A percentile compares a stretch with the other conserved stretches of the same genome.
phyloP scores from a whole-genome alignment of 2,113 vertebrate genomes.

The Phrynosoma platyrhinos region DNA sequence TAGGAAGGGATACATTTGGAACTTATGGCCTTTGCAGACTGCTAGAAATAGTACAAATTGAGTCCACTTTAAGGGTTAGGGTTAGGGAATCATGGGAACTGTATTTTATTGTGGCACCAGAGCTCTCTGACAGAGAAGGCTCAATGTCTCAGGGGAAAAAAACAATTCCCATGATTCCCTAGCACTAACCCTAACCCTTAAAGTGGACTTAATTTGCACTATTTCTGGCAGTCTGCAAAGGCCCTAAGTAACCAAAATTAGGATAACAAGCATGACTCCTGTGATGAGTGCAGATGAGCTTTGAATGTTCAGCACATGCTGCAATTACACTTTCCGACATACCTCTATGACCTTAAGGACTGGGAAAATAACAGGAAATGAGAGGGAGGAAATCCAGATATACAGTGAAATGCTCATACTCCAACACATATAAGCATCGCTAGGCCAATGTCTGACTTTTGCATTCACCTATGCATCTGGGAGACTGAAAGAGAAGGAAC shows the following conservation, averaged over 20 bases:
- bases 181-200: too few relatives aligned
- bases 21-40: too few relatives aligned
- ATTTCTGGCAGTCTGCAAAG: too few relatives aligned
- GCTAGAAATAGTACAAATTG: too few relatives aligned
- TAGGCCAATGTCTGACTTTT: neutral
- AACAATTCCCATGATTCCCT: too few relatives aligned
- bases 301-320: neutral
- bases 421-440: neutral
- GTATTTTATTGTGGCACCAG: too few relatives aligned
- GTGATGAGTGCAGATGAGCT: neutral
- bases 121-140: too few relatives aligned
- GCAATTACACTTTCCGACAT: neutral
- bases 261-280: neutral
- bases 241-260: neutral
- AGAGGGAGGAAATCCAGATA: neutral
- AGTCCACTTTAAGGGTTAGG: too few relatives aligned
- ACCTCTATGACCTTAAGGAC: neutral
- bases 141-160: too few relatives aligned
- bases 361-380: neutral
- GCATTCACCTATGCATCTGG: neutral
- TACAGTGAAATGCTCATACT: neutral
- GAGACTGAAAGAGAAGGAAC: neutral
- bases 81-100: too few relatives aligned
- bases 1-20: too few relatives aligned
- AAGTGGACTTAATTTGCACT: too few relatives aligned